Percentiles rank a stretch among this genome's conserved stretches.
Evolutionary conservation across 2,888 invertebrate species (phyloP).

Genomic region (Lysandra coridon): DNA sequence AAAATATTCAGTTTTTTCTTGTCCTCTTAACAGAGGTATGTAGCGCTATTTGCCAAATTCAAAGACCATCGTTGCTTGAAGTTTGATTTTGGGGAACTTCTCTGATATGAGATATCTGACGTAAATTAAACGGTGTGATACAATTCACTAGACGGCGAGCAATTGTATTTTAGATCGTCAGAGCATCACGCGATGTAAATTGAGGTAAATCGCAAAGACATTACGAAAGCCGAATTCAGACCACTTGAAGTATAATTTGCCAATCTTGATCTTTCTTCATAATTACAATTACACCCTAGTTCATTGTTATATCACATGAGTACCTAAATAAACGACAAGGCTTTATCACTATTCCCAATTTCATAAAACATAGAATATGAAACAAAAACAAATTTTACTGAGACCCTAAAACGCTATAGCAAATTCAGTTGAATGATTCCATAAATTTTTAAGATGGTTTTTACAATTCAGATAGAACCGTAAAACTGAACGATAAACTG

Average conservation of each 20-base stretch:
- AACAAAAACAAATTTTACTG: neutral
- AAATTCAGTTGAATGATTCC: neutral
- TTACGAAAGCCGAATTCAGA: neutral
- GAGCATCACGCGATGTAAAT: slow-evolving; percentile 40
- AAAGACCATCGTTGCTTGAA: neutral
- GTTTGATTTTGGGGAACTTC: neutral
- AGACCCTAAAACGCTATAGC: neutral
- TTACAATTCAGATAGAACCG: neutral
- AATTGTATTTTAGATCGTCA: slow-evolving; percentile 41
- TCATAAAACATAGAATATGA: neutral
- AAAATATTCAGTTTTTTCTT: neutral
- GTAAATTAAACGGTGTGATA: slow-evolving; percentile 42
- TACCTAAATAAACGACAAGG: neutral
- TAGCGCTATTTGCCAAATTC: neutral
- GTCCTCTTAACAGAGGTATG: neutral
- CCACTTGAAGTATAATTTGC: neutral
- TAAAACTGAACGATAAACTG: neutral
- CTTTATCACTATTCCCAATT: neutral
- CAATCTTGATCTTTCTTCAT: neutral
- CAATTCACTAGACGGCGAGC: slow-evolving; percentile 43
- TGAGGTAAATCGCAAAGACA: slow-evolving; percentile 38
- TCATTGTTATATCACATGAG: neutral
- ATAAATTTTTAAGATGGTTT: neutral
- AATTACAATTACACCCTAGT: neutral
- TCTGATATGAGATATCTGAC: slow-evolving; percentile 33